These are phyloP conservation scores for Sphyrna mokarran DNA, from an alignment of 2,113 vertebrate species.

Conservation along the genomic window DNA sequence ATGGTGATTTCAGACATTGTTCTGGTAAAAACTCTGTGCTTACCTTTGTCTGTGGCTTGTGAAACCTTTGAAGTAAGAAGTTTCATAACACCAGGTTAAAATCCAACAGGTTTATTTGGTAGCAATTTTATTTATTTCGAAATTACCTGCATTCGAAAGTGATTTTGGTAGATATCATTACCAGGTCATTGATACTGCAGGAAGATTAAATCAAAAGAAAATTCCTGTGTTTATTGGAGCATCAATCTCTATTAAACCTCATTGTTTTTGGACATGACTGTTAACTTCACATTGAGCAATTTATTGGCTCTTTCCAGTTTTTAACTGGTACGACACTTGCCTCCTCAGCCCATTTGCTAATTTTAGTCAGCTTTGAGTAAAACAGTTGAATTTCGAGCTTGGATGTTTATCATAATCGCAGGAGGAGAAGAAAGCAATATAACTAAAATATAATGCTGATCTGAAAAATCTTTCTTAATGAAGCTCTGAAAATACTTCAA, in stretches of 20 bases:
- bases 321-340: not conserved
- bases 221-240: constrained; percentile 25
- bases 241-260: constrained; percentile 6
- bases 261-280: not conserved
- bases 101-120: too few species aligned
- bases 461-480: too few species aligned
- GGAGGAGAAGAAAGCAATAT: too few species aligned
- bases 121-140: too few species aligned
- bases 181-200: constrained; percentile 32
- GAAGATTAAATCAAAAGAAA: not conserved
- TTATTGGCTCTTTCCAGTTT: not conserved
- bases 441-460: too few species aligned
- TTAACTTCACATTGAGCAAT: not conserved
- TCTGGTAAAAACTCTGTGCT: too few species aligned
- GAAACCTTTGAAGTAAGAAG: too few species aligned
- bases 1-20: too few species aligned
- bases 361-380: not conserved
- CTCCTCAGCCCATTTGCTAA: not conserved
- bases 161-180: not conserved
- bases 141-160: constrained; percentile 28
- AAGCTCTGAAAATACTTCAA: too few species aligned
- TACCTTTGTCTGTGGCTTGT: too few species aligned
- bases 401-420: not conserved
- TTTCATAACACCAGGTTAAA: too few species aligned
- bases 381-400: not conserved